These are phyloP conservation scores for Tenualosa thibaudeaui DNA, from an alignment of 2,797 vertebrate species.

Conservation along the genomic window DNA sequence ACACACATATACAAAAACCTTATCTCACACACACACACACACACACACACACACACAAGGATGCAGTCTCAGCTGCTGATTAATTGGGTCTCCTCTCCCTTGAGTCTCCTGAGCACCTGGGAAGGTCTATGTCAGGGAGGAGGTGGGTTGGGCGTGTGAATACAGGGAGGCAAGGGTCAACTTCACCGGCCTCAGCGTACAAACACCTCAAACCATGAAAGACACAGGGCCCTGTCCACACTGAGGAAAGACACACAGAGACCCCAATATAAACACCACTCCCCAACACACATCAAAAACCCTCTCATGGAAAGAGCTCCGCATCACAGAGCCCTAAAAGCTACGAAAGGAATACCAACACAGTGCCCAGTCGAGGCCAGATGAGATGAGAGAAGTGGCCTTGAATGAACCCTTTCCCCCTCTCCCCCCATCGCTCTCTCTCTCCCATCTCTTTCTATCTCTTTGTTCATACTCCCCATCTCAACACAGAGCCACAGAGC, in stretches of 20 bases:
- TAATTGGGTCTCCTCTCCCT: neutral
- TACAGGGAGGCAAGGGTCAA: neutral
- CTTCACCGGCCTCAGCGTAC: neutral
- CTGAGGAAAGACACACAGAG: neutral
- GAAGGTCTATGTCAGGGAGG: neutral
- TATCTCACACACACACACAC: slow-evolving; percentile 1
- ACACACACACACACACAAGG: slow-evolving; percentile 10
- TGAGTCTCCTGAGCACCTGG: neutral
- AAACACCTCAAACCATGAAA: neutral
- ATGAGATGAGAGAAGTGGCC: neutral
- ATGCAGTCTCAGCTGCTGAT: neutral
- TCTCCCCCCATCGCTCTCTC: neutral
- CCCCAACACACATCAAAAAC: neutral
- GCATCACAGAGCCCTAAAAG: neutral
- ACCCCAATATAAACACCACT: neutral
- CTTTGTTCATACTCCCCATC: neutral
- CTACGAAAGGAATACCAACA: neutral
- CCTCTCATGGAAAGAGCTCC: neutral
- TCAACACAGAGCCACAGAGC: neutral
- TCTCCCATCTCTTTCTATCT: neutral
- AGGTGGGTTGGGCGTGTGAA: neutral
- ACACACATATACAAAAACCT: neutral
- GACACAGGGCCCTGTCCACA: neutral
- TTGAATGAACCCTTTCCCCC: neutral
- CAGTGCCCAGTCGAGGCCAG: neutral